These are phyloP conservation scores for Xiphydria camelus DNA, from an alignment of 2,888 invertebrate species.

Conservation along the genomic window DNA sequence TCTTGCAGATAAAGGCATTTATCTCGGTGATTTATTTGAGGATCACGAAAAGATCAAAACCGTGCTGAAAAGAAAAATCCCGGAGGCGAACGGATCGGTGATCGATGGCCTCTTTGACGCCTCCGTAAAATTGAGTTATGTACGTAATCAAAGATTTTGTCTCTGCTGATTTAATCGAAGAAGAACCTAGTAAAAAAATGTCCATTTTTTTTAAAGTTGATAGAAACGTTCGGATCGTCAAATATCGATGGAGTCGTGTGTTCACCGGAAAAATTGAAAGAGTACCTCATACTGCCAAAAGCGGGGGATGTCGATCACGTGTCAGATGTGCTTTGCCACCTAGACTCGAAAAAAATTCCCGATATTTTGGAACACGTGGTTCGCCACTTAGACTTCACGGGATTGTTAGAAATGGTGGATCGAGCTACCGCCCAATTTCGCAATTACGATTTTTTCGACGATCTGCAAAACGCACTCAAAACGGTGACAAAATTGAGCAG, in stretches of 20 bases:
- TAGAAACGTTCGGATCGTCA: slow-evolving; percentile 45
- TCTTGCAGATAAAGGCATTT: slow-evolving; percentile 61
- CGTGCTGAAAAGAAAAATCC: too few species aligned
- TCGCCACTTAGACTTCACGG: slow-evolving; percentile 60
- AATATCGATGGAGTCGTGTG: slow-evolving; percentile 45
- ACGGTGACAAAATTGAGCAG: slow-evolving; percentile 58
- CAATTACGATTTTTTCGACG: slow-evolving; percentile 58
- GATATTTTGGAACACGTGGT: slow-evolving; percentile 58
- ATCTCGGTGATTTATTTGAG: slow-evolving; percentile 60
- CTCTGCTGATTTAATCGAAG: too few species aligned
- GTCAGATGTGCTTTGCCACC: slow-evolving; percentile 57
- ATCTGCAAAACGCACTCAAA: slow-evolving; percentile 57
- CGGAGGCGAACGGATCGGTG: slow-evolving; percentile 54
- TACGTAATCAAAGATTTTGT: slow-evolving; percentile 54
- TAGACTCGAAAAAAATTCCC: slow-evolving; percentile 56
- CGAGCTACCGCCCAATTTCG: slow-evolving; percentile 58
- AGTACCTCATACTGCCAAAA: slow-evolving; percentile 40
- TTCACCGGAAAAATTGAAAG: slow-evolving; percentile 40
- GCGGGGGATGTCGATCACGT: slow-evolving; percentile 44
- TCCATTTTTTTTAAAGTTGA: slow-evolving; percentile 29
- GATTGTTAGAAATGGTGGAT: slow-evolving; percentile 61
- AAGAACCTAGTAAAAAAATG: neutral
- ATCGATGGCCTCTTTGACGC: slow-evolving; percentile 59
- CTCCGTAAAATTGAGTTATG: slow-evolving; percentile 61
- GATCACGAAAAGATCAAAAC: slow-evolving; percentile 58